A percentile compares a stretch with the other conserved stretches of the same genome.
These are phyloP conservation scores for Acipenser oxyrinchus DNA, from an alignment of 2,797 vertebrate species.

Conservation along the genomic window DNA sequence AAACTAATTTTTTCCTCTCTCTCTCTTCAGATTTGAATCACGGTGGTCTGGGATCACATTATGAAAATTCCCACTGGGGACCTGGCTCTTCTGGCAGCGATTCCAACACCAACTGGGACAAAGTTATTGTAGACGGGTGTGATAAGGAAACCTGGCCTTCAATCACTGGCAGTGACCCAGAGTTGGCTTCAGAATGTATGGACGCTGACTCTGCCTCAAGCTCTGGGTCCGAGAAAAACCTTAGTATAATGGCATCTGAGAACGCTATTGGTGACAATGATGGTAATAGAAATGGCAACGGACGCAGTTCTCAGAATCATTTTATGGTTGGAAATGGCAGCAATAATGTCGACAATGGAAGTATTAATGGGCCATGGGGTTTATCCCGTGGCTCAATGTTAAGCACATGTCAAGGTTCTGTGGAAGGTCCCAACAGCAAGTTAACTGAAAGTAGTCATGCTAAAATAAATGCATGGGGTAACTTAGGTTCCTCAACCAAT, in stretches of 20 bases:
- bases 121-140: slow-evolving; percentile 80
- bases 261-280: slow-evolving; percentile 61
- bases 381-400: slow-evolving; percentile 59
- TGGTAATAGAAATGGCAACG: slow-evolving; percentile 50
- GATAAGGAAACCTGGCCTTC: slow-evolving; percentile 88
- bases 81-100: slow-evolving; percentile 82
- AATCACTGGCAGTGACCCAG: slow-evolving; percentile 79
- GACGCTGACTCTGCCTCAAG: slow-evolving; percentile 87
- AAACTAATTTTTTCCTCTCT: not conserved
- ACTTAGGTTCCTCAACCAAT: slow-evolving; percentile 75
- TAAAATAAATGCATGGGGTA: slow-evolving; percentile 81
- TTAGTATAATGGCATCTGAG: slow-evolving; percentile 68
- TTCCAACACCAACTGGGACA: slow-evolving; percentile 85
- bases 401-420: slow-evolving; percentile 71
- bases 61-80: slow-evolving; percentile 90
- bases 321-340: slow-evolving; percentile 61
- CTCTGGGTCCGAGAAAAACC: slow-evolving; percentile 82
- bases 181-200: slow-evolving; percentile 88
- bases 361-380: slow-evolving; percentile 71
- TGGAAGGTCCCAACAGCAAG: slow-evolving; percentile 70
- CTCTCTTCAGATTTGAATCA: slow-evolving; percentile 77
- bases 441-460: slow-evolving; percentile 66
- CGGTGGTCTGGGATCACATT: slow-evolving; percentile 68
- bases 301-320: slow-evolving; percentile 36
- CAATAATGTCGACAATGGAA: slow-evolving; percentile 86